Evolutionary conservation across 2,888 invertebrate genomes (phyloP).

Genomic region (Drosophila mercatorum): DNA sequence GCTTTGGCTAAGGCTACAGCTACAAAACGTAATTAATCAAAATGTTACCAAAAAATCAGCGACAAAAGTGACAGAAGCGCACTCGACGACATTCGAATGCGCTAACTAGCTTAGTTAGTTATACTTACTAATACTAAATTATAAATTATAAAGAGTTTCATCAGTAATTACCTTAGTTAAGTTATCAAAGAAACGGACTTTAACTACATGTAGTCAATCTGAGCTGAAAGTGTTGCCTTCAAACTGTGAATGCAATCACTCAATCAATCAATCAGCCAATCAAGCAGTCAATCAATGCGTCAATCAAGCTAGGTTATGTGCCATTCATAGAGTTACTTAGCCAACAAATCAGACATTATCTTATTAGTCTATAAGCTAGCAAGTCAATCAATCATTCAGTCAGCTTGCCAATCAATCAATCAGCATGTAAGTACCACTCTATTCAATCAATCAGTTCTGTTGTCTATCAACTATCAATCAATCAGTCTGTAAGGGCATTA

Average conservation of each 20-base stretch:
- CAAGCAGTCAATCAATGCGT: not conserved
- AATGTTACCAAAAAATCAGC: slow-evolving; percentile 19
- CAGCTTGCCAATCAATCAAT: not conserved
- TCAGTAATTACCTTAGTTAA: not conserved
- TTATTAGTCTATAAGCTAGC: not conserved
- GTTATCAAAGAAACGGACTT: too few relatives aligned
- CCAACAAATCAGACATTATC: not conserved
- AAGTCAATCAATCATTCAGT: not conserved
- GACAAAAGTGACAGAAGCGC: slow-evolving; percentile 6
- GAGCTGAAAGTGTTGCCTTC: not conserved
- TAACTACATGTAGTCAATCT: not conserved
- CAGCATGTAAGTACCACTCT: not conserved
- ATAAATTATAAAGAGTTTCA: too few relatives aligned
- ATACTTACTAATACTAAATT: not conserved
- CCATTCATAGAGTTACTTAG: not conserved
- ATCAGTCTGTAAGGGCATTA: not conserved
- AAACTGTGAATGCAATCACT: not conserved
- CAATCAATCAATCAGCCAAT: not conserved
- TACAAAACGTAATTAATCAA: slow-evolving; percentile 46
- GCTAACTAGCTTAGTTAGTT: slow-evolving; percentile 4
- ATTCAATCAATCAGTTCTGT: not conserved
- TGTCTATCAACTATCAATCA: not conserved
- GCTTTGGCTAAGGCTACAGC: slow-evolving; percentile 15
- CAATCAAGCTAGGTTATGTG: not conserved
- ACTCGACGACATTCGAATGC: slow-evolving; percentile 25